Conservation (phyloP, 2,888 invertebrate genomes). For the Rosalia funebris region DNA sequence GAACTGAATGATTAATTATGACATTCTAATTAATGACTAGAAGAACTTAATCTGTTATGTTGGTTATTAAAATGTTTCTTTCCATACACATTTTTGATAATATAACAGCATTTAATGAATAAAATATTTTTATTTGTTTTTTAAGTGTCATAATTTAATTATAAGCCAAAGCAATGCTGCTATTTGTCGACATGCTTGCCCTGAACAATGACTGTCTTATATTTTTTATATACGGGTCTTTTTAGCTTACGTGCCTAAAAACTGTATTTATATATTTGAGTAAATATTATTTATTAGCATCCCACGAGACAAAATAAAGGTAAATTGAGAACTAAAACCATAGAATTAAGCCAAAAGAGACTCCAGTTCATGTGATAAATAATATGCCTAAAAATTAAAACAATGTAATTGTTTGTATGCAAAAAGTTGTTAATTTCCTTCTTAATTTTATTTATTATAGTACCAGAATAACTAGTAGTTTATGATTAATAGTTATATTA, state of each 20-base stretch:
- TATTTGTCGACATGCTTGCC: background rate
- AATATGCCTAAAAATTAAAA: slow-evolving; percentile 19
- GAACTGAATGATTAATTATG: no score
- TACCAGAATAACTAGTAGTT: no score
- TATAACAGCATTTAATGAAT: no score
- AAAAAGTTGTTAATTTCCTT: slow-evolving; percentile 13
- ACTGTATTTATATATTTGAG: background rate
- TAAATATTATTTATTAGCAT: background rate
- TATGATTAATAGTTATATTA: no score
- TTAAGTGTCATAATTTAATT: background rate
- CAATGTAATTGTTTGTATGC: slow-evolving; percentile 21
- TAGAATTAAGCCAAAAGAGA: background rate
- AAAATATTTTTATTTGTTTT: slow-evolving; percentile 9
- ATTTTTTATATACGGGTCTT: no score
- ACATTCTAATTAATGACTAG: no score
- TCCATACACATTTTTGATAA: no score
- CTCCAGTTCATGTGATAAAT: slow-evolving; percentile 17
- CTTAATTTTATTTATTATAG: slow-evolving; percentile 19
- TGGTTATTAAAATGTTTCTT: no score
- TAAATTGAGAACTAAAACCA: slow-evolving; percentile 8
- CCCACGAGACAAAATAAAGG: background rate
- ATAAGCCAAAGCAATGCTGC: background rate
- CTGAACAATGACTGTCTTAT: background rate
- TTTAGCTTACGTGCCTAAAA: no score
- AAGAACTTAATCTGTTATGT: no score